Percentiles rank a stretch among this genome's conserved stretches.
Evolutionary conservation across 35 echinoderm and acorn worm species (phyloP).

Genomic region (Stichopus chloronotus): DNA sequence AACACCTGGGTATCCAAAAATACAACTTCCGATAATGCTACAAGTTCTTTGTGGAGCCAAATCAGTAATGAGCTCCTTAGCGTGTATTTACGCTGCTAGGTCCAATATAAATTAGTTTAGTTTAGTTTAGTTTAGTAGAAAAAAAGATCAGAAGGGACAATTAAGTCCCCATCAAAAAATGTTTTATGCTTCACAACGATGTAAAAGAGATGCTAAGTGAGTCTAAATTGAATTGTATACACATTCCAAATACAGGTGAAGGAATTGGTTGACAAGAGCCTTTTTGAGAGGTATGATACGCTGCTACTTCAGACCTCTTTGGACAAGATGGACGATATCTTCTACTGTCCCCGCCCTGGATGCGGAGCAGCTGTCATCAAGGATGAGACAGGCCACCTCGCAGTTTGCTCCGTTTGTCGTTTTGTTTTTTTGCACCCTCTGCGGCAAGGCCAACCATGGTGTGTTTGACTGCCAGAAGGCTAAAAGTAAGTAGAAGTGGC

Average conservation of each 20-base stretch:
- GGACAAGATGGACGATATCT: conserved; percentile 64
- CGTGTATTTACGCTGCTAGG: too few relatives aligned
- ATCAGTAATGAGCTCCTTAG: too few relatives aligned
- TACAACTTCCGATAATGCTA: too few relatives aligned
- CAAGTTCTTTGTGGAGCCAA: too few relatives aligned
- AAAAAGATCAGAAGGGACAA: too few relatives aligned
- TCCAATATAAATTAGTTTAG: too few relatives aligned
- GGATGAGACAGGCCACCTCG: conserved; percentile 54
- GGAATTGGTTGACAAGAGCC: conserved; percentile 40
- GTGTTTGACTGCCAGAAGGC: conserved; percentile 44
- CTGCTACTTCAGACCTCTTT: conserved; percentile 56
- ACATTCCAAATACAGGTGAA: conserved; percentile 25
- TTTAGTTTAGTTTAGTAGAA: too few relatives aligned
- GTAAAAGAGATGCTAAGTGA: too few relatives aligned
- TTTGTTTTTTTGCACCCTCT: conserved; percentile 58
- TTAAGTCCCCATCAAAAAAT: too few relatives aligned
- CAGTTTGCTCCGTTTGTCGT: conserved; percentile 42
- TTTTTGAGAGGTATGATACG: conserved; percentile 54
- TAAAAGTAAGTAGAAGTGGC: conserved; percentile 43
- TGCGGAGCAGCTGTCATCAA: conserved; percentile 50
- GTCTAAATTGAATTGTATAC: too few relatives aligned
- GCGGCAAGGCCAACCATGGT: conserved; percentile 53
- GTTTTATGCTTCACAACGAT: too few relatives aligned
- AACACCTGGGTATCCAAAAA: too few relatives aligned
- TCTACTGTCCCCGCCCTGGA: conserved; percentile 57